phyloP scores from a whole-genome alignment of 1,140 invertebrate species.

The Drosophila auraria region DNA sequence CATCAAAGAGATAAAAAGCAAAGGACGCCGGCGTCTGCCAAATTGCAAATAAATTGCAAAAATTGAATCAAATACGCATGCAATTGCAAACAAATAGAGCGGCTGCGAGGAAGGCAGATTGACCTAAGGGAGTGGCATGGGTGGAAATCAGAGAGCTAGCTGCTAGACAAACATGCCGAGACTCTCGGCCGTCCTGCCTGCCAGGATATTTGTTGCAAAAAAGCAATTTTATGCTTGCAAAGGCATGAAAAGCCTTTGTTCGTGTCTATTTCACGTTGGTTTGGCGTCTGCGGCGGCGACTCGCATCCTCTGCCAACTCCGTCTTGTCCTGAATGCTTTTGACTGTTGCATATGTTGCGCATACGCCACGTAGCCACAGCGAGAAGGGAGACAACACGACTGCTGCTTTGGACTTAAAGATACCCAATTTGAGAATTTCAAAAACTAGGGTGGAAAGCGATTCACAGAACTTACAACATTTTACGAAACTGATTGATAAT shows the following conservation, averaged over 20 bases:
- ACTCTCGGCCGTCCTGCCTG: slow-evolving; percentile 46
- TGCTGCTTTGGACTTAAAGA: slow-evolving; percentile 12
- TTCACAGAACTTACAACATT: not conserved
- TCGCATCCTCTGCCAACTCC: slow-evolving; percentile 21
- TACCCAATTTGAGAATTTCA: slow-evolving; percentile 20
- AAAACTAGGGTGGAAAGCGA: not conserved
- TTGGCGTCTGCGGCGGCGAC: slow-evolving; percentile 72
- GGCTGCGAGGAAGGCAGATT: slow-evolving; percentile 20
- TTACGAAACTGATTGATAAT: no score
- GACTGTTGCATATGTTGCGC: slow-evolving; percentile 77
- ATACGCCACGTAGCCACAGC: slow-evolving; percentile 66
- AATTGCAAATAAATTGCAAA: slow-evolving; percentile 84
- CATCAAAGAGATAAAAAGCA: slow-evolving; percentile 80
- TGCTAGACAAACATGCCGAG: slow-evolving; percentile 62
- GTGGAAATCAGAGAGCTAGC: slow-evolving; percentile 24
- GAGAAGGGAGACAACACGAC: slow-evolving; percentile 15
- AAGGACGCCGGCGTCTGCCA: slow-evolving; percentile 64
- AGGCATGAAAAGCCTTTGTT: slow-evolving; percentile 85
- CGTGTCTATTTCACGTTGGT: slow-evolving; percentile 85
- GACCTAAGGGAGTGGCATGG: slow-evolving; percentile 14
- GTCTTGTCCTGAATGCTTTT: slow-evolving; percentile 18
- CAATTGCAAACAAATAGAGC: slow-evolving; percentile 81
- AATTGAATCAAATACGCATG: slow-evolving; percentile 84
- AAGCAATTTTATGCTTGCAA: slow-evolving; percentile 85
- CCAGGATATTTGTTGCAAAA: slow-evolving; percentile 82